Conservation (phyloP, 2,888 invertebrate species). For the Drosophila algonquin region DNA sequence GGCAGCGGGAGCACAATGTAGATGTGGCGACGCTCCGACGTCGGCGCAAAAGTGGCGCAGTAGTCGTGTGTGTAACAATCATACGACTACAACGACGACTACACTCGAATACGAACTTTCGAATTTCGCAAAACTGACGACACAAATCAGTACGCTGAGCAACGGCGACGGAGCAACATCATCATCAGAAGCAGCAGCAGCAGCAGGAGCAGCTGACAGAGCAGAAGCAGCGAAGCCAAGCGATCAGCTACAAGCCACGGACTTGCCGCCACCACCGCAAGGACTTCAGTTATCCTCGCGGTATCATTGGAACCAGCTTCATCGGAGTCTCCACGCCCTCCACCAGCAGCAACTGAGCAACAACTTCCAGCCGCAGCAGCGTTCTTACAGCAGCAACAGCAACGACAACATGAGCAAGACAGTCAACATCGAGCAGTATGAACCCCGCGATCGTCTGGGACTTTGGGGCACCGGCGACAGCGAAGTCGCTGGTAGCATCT, state of each 20-base stretch:
- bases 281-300: constrained; percentile 57
- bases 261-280: constrained; percentile 51
- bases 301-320: constrained; percentile 57
- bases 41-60: constrained; percentile 55
- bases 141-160: constrained; percentile 82
- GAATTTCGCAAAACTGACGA: constrained; percentile 81
- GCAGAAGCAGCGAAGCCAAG: neutral
- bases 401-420: constrained; percentile 39
- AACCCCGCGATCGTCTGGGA: constrained; percentile 80
- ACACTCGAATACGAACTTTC: constrained; percentile 83
- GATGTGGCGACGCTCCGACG: constrained; percentile 27
- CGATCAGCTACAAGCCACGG: constrained; percentile 12
- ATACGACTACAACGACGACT: constrained; percentile 82
- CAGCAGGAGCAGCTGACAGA: neutral
- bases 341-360: constrained; percentile 46
- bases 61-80: constrained; percentile 80
- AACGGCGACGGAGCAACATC: constrained; percentile 70
- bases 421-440: constrained; percentile 39
- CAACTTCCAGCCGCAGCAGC: constrained; percentile 44
- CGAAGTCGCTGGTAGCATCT: constrained; percentile 78
- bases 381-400: constrained; percentile 41
- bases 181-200: constrained; percentile 19
- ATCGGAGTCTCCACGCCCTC: constrained; percentile 55
- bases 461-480: constrained; percentile 81
- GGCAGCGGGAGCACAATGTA: constrained; percentile 31